A percentile compares a stretch with the other conserved stretches of the same genome.
Conservation (phyloP, 2,113 vertebrate species). For the Etheostoma spectabile region DNA sequence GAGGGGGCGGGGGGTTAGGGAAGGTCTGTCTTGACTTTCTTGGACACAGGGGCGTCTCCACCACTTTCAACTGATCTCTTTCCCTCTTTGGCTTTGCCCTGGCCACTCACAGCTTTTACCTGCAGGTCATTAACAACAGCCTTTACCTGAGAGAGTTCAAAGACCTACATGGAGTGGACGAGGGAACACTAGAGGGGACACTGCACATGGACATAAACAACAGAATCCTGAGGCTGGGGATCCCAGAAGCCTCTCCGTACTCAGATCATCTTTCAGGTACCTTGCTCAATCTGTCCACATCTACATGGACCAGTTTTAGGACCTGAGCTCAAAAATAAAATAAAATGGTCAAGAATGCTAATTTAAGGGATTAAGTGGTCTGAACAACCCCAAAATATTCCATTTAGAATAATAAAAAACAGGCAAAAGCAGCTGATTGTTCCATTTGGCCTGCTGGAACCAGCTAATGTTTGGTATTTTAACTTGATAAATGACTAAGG, state of each 20-base stretch:
- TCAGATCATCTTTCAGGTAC: not conserved
- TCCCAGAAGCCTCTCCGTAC: not conserved
- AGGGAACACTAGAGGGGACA: constrained; percentile 5
- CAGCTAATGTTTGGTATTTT: too few relatives aligned
- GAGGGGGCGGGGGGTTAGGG: constrained; percentile 58
- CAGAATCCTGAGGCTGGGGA: not conserved
- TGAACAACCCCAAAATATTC: too few relatives aligned
- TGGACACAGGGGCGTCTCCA: constrained; percentile 72
- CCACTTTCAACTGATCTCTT: constrained; percentile 76
- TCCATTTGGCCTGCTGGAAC: too few relatives aligned
- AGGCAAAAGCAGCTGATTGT: too few relatives aligned
- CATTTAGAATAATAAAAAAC: too few relatives aligned
- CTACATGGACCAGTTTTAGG: not conserved
- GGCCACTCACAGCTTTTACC: constrained; percentile 74
- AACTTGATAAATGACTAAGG: too few relatives aligned
- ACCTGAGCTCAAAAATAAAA: not conserved
- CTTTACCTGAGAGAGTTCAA: constrained; percentile 51
- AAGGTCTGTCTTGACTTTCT: constrained; percentile 81
- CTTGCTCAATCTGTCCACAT: not conserved
- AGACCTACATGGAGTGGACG: not conserved
- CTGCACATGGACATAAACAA: not conserved
- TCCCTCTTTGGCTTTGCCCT: constrained; percentile 73
- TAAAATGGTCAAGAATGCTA: too few relatives aligned
- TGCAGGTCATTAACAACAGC: constrained; percentile 80
- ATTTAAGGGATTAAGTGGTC: too few relatives aligned